Conservation (phyloP, 2,113 vertebrate genomes). For the Perca schrenkii region DNA sequence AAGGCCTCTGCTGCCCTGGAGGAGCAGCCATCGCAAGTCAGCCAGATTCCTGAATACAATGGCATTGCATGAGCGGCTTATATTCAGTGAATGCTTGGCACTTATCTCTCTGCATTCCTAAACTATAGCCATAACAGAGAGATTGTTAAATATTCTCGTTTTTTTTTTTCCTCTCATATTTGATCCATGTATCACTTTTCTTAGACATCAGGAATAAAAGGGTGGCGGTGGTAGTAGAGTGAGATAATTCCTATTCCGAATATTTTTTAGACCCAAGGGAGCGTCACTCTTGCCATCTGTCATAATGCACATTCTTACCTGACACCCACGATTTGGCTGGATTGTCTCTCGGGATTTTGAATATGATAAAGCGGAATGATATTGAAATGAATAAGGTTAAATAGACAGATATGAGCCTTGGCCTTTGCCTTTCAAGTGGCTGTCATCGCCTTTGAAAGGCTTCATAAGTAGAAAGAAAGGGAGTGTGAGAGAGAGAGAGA, state of each 20-base stretch:
- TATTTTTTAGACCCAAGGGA: constrained; percentile 43
- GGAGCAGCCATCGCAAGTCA: constrained; percentile 39
- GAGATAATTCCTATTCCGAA: constrained; percentile 31
- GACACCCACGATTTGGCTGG: constrained; percentile 43
- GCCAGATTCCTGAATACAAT: constrained; percentile 46
- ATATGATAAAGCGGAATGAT: constrained; percentile 62
- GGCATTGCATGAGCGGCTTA: constrained; percentile 30
- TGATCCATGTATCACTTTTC: constrained; percentile 33
- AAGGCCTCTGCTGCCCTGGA: constrained; percentile 33
- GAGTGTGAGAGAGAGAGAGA: constrained; percentile 12
- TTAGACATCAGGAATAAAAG: constrained; percentile 10
- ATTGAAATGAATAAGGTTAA: constrained; percentile 75
- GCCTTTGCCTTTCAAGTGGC: constrained; percentile 73
- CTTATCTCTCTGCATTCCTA: constrained; percentile 49
- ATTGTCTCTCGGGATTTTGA: constrained; percentile 55
- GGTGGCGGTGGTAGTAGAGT: background rate
- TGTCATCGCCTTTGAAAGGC: constrained; percentile 67
- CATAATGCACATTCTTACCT: constrained; percentile 52
- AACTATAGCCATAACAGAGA: constrained; percentile 18
- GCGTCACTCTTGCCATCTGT: constrained; percentile 54
- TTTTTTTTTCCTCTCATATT: constrained; percentile 14
- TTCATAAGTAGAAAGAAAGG: constrained; percentile 51
- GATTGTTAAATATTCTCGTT: constrained; percentile 2
- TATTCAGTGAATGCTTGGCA: constrained; percentile 29
- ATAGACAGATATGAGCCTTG: constrained; percentile 59